Evolutionary conservation across 1,140 invertebrate genomes (phyloP), one percentile per base, ranked within the genome.

Genomic region (Zaprionus inermis): DNA sequence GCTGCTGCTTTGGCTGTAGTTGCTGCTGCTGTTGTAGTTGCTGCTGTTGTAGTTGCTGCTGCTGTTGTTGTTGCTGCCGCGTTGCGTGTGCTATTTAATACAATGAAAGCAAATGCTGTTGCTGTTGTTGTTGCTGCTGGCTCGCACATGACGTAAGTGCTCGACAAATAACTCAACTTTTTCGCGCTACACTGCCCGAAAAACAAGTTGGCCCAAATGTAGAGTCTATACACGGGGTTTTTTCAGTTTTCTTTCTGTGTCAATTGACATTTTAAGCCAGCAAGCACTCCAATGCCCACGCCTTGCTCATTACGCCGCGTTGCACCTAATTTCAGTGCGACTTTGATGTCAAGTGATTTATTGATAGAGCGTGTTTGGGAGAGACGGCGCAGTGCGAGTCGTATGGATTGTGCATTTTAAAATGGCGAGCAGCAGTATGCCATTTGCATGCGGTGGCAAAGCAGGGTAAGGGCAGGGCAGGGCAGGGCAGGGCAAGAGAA

Each of bases 31-130:
- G 20, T 22, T 20, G 46, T 10, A 16, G 10, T 0, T 20, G 46
- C 0, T 51, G 14, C 5, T 22, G 49, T 14, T 30, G 32, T 22
- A 38, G 52, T n/a, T 57, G 51, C 2, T 56, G 69, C n/a, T 44
- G 36, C 14, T 38, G 36, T 2, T 38, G 14, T 38, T 38, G 36
- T 5, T 56, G 69, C 11, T 38, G 36, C 36, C n/a, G 12, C 5
- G 30, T 75, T 68, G 56, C 76, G 83, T 79, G 81, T 76, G 76
- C 81, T 49, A 81, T 84, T 85, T 84, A 85, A 77, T 81, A 85
- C 73, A 81, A 81, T 81, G 69, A 51, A 74, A 44, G 44, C 56
- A 66, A 41, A 58, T 7, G 12, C 10, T 51, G 4, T 20, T 22
- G 49, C 4, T 22, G 2, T 5, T 22, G 18, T 51, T 28, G 32